Percentiles rank a stretch among this genome's conserved stretches.
Evolutionary conservation across 2,888 invertebrate species (phyloP).

Genomic region (Ommatoiulus sabulosus): DNA sequence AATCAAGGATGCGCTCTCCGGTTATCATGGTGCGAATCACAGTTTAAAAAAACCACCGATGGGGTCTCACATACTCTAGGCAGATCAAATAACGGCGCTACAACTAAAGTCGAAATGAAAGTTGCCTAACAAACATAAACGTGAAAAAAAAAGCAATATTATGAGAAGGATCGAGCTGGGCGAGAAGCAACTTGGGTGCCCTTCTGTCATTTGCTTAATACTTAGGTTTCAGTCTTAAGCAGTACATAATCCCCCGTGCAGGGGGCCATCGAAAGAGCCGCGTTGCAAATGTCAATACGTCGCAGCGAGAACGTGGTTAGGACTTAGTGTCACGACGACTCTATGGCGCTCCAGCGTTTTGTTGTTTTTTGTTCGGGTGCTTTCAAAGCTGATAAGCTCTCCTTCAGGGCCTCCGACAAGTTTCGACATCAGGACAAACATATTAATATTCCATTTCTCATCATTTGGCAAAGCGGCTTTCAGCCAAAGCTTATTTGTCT

Average conservation of each 20-base stretch:
- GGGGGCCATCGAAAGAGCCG: neutral
- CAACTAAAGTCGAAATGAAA: neutral
- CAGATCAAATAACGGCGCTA: neutral
- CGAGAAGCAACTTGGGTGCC: neutral
- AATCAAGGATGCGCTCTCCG: too few species aligned
- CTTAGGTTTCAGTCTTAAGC: constrained; percentile 27
- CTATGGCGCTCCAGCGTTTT: neutral
- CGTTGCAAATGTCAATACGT: constrained; percentile 18
- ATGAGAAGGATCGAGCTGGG: neutral
- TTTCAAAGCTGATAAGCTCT: constrained; percentile 28
- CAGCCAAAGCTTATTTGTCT: constrained; percentile 6
- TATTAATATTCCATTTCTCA: constrained; percentile 34
- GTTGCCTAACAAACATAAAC: neutral
- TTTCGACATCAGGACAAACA: constrained; percentile 34
- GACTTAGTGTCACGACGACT: constrained; percentile 21
- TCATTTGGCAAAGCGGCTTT: constrained; percentile 28
- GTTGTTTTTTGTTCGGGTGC: constrained; percentile 6
- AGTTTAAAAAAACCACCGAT: too few species aligned
- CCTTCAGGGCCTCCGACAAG: constrained; percentile 11
- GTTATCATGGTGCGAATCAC: too few species aligned
- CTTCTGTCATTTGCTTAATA: constrained; percentile 15
- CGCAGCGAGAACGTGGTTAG: neutral
- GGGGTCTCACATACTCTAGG: too few species aligned
- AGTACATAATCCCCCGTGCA: constrained; percentile 31
- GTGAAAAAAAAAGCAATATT: neutral